Conservation (phyloP, 2,888 invertebrate genomes). For the Brachynemurus nebulosus region DNA sequence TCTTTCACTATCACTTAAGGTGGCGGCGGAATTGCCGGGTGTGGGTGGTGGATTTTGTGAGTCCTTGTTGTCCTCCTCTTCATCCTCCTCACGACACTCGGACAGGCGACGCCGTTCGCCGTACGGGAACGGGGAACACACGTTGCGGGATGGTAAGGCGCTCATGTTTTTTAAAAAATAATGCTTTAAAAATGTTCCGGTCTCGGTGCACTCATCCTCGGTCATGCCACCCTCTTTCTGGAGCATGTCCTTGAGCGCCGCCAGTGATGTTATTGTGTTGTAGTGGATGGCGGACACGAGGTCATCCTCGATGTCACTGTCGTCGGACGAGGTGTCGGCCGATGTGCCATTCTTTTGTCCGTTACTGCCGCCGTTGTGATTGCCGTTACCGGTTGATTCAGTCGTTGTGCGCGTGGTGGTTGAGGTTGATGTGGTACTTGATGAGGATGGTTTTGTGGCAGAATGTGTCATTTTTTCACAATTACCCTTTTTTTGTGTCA, state of each 20-base stretch:
- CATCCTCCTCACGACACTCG: constrained; percentile 74
- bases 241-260: constrained; percentile 52
- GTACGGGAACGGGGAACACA: constrained; percentile 36
- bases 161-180: constrained; percentile 62
- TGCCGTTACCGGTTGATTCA: neutral
- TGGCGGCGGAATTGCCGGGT: constrained; percentile 22
- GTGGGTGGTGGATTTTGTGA: constrained; percentile 6
- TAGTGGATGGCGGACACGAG: constrained; percentile 52
- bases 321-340: constrained; percentile 26
- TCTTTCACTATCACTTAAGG: constrained; percentile 31
- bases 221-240: constrained; percentile 44
- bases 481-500: constrained; percentile 3
- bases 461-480: constrained; percentile 4
- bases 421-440: neutral
- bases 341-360: neutral
- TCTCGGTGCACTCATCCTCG: constrained; percentile 35
- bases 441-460: constrained; percentile 3
- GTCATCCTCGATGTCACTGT: constrained; percentile 49
- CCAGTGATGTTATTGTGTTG: constrained; percentile 53
- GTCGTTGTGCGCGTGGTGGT: neutral
- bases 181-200: constrained; percentile 52
- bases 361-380: neutral
- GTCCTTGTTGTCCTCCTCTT: constrained; percentile 44
- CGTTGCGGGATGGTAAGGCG: constrained; percentile 48
- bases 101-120: constrained; percentile 54